Evolutionary conservation across 1,140 invertebrate genomes (phyloP).

Genomic region (Trichonephila inaurata): DNA sequence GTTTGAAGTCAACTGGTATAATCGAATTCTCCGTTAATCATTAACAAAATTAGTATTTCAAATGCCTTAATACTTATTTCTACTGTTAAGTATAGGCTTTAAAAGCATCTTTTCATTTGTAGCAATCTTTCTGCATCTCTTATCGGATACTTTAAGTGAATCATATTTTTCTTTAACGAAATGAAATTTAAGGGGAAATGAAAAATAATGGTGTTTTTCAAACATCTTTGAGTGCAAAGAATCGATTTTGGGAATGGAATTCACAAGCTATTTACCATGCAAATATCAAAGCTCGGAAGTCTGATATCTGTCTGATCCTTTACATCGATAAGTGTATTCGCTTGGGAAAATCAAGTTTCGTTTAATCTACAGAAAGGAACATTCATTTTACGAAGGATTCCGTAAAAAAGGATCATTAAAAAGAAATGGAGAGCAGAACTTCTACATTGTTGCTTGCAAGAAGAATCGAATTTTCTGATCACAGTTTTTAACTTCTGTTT

Average conservation of each 20-base stretch:
- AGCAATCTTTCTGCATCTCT: not conserved
- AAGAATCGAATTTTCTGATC: slow-evolving; percentile 20
- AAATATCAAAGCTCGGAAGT: slow-evolving; percentile 27
- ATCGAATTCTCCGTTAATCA: too few relatives aligned
- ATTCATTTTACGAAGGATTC: not conserved
- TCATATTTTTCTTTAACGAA: not conserved
- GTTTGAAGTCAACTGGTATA: too few relatives aligned
- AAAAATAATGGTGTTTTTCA: not conserved
- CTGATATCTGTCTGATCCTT: slow-evolving; percentile 31
- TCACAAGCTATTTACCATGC: slow-evolving; percentile 25
- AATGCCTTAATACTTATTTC: too few relatives aligned
- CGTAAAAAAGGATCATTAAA: too few relatives aligned
- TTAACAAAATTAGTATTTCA: too few relatives aligned
- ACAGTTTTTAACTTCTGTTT: not conserved
- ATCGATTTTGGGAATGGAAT: slow-evolving; percentile 47
- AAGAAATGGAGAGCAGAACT: not conserved
- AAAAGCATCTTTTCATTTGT: too few relatives aligned
- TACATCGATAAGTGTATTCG: slow-evolving; percentile 36
- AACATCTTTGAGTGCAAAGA: not conserved
- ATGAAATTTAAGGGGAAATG: not conserved
- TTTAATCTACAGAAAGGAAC: slow-evolving; percentile 3
- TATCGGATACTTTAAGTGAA: not conserved
- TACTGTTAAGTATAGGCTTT: too few relatives aligned
- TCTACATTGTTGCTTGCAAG: not conserved
- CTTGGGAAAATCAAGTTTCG: slow-evolving; percentile 18